Percentiles rank a stretch among this genome's conserved stretches.
Evolutionary conservation across 2,797 vertebrate genomes (phyloP).

Genomic region (Malurus splendens): DNA sequence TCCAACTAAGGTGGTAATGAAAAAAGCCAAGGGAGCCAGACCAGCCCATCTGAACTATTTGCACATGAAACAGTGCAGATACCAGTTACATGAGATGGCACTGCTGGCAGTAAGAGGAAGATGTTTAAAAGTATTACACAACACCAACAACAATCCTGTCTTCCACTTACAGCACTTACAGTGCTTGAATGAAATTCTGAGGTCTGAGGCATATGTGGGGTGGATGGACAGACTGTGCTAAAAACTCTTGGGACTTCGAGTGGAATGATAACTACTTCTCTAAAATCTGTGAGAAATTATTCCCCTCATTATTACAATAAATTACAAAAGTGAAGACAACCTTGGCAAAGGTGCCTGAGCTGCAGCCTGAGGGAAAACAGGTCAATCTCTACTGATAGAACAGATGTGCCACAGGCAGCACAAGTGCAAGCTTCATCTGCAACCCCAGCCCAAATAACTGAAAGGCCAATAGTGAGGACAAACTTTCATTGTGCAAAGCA

Average conservation of each 20-base stretch:
- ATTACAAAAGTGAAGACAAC: not conserved
- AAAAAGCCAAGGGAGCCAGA: not conserved
- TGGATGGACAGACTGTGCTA: not conserved
- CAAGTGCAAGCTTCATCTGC: not conserved
- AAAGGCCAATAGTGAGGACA: not conserved
- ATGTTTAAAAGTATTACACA: not conserved
- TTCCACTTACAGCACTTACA: not conserved
- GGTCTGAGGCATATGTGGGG: not conserved
- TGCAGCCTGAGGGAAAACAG: not conserved
- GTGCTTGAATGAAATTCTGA: not conserved
- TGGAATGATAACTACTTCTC: not conserved
- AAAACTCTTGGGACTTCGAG: not conserved
- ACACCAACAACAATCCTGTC: not conserved
- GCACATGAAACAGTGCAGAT: not conserved
- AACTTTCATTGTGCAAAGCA: not conserved
- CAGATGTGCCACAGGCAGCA: not conserved
- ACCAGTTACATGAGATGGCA: not conserved
- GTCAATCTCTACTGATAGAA: not conserved
- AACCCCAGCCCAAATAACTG: not conserved
- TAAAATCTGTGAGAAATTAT: slow-evolving; percentile 3
- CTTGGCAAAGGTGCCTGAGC: slow-evolving; percentile 5
- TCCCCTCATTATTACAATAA: not conserved
- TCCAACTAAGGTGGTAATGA: not conserved
- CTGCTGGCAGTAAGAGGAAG: not conserved
- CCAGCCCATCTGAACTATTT: not conserved